Evolutionary conservation across 2,888 invertebrate genomes (phyloP).

Genomic region (Tetranychus truncatus): DNA sequence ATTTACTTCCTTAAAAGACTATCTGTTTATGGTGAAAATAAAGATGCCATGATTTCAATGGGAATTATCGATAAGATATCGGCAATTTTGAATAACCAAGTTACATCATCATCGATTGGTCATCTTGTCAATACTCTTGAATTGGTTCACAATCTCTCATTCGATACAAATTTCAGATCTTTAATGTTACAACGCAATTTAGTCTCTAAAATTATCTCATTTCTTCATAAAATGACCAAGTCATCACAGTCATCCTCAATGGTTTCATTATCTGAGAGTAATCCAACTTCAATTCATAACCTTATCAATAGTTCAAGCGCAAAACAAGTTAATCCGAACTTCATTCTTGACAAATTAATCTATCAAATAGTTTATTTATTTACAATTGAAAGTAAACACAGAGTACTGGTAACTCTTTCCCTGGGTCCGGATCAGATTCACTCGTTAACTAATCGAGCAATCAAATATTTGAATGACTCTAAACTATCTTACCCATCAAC

Average conservation of each 20-base stretch:
- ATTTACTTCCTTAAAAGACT: slow-evolving; percentile 86
- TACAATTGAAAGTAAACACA: slow-evolving; percentile 83
- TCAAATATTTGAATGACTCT: neutral
- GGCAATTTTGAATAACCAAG: neutral
- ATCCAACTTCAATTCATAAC: neutral
- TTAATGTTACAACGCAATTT: slow-evolving; percentile 77
- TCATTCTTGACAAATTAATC: slow-evolving; percentile 29
- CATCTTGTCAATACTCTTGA: neutral
- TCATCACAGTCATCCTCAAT: neutral
- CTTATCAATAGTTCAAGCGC: neutral
- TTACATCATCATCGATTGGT: neutral
- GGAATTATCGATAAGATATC: slow-evolving; percentile 58
- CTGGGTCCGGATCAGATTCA: slow-evolving; percentile 11
- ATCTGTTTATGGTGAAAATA: slow-evolving; percentile 81
- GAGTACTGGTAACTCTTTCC: slow-evolving; percentile 58
- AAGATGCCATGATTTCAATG: slow-evolving; percentile 57
- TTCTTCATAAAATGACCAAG: slow-evolving; percentile 46
- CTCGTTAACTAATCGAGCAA: slow-evolving; percentile 11
- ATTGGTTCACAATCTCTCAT: slow-evolving; percentile 59
- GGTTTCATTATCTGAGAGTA: neutral
- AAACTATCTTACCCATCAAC: neutral
- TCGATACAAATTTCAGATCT: slow-evolving; percentile 64
- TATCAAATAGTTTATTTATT: slow-evolving; percentile 57
- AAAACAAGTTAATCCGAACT: neutral
- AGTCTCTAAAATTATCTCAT: slow-evolving; percentile 68